Percentiles rank a stretch among this genome's conserved stretches.
phyloP scores from a whole-genome alignment of 1,140 invertebrate species.

The Leptoteleia sp. region DNA sequence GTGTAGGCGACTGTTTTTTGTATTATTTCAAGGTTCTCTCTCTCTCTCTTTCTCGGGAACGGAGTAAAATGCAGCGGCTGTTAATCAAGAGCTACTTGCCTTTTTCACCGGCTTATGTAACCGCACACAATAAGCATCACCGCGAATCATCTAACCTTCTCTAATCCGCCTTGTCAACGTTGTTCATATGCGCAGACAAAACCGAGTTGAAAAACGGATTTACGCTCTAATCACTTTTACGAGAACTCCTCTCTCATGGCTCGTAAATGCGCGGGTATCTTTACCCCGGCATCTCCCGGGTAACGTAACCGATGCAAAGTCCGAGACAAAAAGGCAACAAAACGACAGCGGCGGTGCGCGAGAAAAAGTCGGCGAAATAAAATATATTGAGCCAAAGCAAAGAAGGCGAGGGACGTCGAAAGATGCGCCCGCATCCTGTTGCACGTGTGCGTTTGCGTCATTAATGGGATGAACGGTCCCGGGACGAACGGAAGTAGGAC shows the following conservation, averaged over 20 bases:
- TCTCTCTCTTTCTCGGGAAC: not conserved
- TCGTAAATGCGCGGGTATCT: slow-evolving; percentile 53
- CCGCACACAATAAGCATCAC: slow-evolving; percentile 40
- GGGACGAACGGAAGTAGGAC: slow-evolving; percentile 59
- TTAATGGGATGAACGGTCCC: slow-evolving; percentile 65
- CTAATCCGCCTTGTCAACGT: slow-evolving; percentile 38
- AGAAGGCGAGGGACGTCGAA: slow-evolving; percentile 57
- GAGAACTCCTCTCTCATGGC: slow-evolving; percentile 39
- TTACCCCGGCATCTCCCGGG: slow-evolving; percentile 36
- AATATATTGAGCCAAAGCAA: slow-evolving; percentile 26
- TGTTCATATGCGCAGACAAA: slow-evolving; percentile 52
- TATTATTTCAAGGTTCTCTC: no score
- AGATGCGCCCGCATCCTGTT: slow-evolving; percentile 64
- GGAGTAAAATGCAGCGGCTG: slow-evolving; percentile 2
- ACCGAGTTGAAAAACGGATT: slow-evolving; percentile 56
- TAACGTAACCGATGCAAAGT: slow-evolving; percentile 2
- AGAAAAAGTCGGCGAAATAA: slow-evolving; percentile 23
- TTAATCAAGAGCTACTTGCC: slow-evolving; percentile 24
- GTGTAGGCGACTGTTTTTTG: no score
- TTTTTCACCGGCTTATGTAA: slow-evolving; percentile 35
- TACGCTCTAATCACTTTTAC: slow-evolving; percentile 64
- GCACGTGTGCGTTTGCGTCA: slow-evolving; percentile 56
- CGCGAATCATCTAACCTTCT: slow-evolving; percentile 36
- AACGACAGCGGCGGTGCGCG: slow-evolving; percentile 7
- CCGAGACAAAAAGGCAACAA: slow-evolving; percentile 31